Evolutionary conservation across 2,113 vertebrate species (phyloP), one percentile per base, ranked within the genome.

Genomic region (Spilogale gracilis): DNA sequence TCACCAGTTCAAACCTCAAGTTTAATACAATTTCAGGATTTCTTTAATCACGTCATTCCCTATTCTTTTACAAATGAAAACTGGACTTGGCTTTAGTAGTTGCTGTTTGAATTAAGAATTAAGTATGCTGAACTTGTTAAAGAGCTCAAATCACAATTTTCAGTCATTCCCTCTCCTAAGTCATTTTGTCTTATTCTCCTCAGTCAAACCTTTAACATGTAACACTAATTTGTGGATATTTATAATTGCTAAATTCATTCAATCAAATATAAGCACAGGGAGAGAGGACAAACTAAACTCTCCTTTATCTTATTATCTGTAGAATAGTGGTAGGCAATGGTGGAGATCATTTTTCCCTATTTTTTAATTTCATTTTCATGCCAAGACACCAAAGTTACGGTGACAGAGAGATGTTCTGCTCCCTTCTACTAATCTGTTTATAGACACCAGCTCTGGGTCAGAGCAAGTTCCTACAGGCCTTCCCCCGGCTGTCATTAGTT

Each of bases 391-490:
- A 83, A 93, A 91, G 83, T 89, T 88, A 86, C 0, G 48, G 92
- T 32, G 80, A 61, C 2, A 95, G 93, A 95, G 90, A 63, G 78
- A 82, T 92, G 79, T 91, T 85, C 79, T 92, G 78, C 88, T 96
- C 78, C 48, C 76, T 84, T 91, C 88, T 91, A 20, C 85, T 91
- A 65, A 91, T 96, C 98, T 98, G 98, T 98, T 98, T 98, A 97
- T 97, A 98, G 98, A 97, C 67, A 87, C 52, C 58, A 97, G 94
- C 85, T 91, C 96, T 43, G 27, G 94, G 93, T 95, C 95, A 88
- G 81, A 98, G 97, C 98, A 98, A 98, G 98, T 98, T 96, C 65
- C 94, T 96, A 97, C 97, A 98, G 94, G 98, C 95, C 97, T 86
- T 18, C 3, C 8, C 20, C 94, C 91, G 97, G 97, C 97, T 97